A percentile compares a stretch with the other conserved stretches of the same genome.
These are phyloP conservation scores for Tetramorium simillimum DNA, from an alignment of 1,140 invertebrate species.

Conservation along the genomic window DNA sequence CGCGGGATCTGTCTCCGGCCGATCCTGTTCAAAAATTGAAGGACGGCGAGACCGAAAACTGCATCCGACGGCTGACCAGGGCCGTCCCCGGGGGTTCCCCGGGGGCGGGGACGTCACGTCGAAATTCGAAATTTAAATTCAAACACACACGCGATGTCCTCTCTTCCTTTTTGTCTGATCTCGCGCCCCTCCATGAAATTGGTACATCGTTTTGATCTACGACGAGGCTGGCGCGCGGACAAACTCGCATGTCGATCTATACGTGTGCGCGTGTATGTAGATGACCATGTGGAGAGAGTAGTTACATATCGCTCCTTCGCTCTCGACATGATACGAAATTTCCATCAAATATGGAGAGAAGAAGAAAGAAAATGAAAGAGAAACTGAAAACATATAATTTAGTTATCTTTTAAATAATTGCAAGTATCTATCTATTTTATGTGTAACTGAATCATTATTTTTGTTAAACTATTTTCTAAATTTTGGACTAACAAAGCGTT, in stretches of 20 bases:
- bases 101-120: slow-evolving; percentile 62
- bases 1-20: slow-evolving; percentile 76
- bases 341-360: background rate
- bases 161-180: slow-evolving; percentile 67
- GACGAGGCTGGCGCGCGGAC: slow-evolving; percentile 55
- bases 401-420: background rate
- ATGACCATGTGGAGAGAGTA: slow-evolving; percentile 49
- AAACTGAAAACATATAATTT: background rate
- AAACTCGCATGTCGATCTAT: slow-evolving; percentile 5
- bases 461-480: background rate
- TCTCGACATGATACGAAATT: slow-evolving; percentile 60
- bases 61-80: slow-evolving; percentile 83
- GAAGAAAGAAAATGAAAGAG: background rate
- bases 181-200: slow-evolving; percentile 66
- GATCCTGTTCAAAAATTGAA: slow-evolving; percentile 83
- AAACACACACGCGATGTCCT: slow-evolving; percentile 74
- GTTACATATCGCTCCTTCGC: slow-evolving; percentile 50
- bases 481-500: too few relatives aligned
- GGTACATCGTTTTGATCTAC: slow-evolving; percentile 76
- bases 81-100: slow-evolving; percentile 67
- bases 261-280: background rate
- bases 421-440: background rate
- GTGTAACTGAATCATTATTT: background rate
- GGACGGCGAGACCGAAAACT: slow-evolving; percentile 81
- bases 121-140: slow-evolving; percentile 83